phyloP scores from a whole-genome alignment of 2,888 invertebrate genomes.

The Tetragonisca angustula region DNA sequence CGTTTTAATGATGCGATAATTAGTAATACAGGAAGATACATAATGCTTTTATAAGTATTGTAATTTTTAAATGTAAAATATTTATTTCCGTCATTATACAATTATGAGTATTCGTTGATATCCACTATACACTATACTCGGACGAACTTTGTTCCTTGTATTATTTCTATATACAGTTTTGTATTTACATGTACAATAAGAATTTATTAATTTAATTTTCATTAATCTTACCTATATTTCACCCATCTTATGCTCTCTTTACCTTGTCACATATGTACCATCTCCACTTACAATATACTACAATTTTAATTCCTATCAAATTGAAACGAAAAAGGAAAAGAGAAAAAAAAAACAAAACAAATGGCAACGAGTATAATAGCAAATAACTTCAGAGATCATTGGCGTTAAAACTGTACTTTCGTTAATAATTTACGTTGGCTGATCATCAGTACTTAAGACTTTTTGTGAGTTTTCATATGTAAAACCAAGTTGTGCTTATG shows the following conservation, averaged over 20 bases:
- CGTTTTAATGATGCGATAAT: background rate
- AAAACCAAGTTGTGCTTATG: constrained; percentile 85
- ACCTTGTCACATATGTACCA: background rate
- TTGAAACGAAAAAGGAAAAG: constrained; percentile 3
- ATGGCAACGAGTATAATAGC: constrained; percentile 61
- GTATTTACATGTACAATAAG: background rate
- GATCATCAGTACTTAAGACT: constrained; percentile 63
- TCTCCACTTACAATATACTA: background rate
- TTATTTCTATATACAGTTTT: background rate
- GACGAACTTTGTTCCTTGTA: background rate
- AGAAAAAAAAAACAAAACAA: constrained; percentile 20
- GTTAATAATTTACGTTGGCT: background rate
- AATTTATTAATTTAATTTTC: background rate
- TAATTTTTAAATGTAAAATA: constrained; percentile 31
- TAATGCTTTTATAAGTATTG: background rate
- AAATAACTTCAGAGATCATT: constrained; percentile 7
- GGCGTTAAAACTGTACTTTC: background rate
- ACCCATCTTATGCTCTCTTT: background rate
- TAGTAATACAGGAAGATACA: background rate
- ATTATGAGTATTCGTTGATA: constrained; percentile 2
- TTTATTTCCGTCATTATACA: constrained; percentile 44
- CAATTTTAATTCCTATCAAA: background rate
- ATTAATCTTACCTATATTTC: background rate
- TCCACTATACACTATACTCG: background rate
- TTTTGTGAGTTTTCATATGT: constrained; percentile 85